phyloP scores from a whole-genome alignment of 1,140 invertebrate species.

The Heliconius nattereri region DNA sequence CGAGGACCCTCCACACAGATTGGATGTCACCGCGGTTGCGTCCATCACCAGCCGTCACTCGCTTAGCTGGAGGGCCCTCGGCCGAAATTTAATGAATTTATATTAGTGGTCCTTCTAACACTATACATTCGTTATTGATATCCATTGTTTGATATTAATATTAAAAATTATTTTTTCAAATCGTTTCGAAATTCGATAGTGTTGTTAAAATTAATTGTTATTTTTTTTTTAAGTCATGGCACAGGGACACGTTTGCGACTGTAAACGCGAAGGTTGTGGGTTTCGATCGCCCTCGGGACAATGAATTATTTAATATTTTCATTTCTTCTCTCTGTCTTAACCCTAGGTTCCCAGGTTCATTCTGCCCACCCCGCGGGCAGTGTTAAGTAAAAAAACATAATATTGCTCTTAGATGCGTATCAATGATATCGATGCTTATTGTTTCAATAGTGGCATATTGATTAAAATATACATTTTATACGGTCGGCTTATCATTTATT shows the following conservation, averaged over 20 bases:
- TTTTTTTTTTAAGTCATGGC: no score
- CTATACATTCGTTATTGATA: slow-evolving; percentile 26
- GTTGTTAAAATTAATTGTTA: background rate
- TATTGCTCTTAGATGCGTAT: no score
- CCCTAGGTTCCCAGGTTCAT: background rate
- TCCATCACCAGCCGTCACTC: slow-evolving; percentile 40
- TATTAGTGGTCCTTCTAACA: slow-evolving; percentile 53
- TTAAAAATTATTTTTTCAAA: background rate
- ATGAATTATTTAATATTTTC: no score
- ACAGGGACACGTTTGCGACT: no score
- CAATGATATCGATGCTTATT: no score
- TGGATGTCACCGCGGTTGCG: slow-evolving; percentile 59
- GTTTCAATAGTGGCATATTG: background rate
- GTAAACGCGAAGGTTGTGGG: no score
- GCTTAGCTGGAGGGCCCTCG: slow-evolving; percentile 45
- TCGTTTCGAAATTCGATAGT: background rate
- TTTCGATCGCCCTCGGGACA: no score
- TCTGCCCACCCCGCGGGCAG: background rate
- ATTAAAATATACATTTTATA: background rate
- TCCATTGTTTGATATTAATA: background rate
- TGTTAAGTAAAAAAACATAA: no score
- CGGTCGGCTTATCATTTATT: background rate
- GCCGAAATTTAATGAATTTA: slow-evolving; percentile 62
- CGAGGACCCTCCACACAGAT: slow-evolving; percentile 65
- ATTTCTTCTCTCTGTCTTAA: no score